These are phyloP conservation scores for Noturus placidus DNA, from an alignment of 2,113 vertebrate species.

Conservation along the genomic window DNA sequence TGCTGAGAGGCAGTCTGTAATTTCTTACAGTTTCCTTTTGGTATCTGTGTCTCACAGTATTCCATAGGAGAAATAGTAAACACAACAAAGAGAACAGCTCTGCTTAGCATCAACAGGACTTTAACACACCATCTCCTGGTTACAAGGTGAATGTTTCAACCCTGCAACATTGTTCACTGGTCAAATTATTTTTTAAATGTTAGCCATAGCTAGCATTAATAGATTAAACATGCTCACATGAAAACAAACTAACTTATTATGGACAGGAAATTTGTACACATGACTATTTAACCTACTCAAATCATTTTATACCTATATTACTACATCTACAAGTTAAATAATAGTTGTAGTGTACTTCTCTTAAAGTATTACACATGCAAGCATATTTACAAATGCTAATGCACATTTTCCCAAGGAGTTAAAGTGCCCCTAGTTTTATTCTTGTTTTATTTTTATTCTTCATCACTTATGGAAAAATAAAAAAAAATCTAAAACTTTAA, in stretches of 20 bases:
- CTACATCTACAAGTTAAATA: background rate
- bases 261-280: background rate
- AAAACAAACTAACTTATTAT: background rate
- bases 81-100: background rate
- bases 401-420: background rate
- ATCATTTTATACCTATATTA: background rate
- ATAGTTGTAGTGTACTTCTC: background rate
- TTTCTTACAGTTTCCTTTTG: background rate
- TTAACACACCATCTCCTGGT: background rate
- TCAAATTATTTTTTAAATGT: background rate
- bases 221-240: background rate
- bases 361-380: background rate
- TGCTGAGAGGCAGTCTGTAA: no score
- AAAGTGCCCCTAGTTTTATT: background rate
- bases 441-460: background rate
- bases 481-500: background rate
- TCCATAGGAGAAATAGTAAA: background rate
- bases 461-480: background rate
- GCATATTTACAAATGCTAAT: background rate
- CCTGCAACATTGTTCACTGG: background rate
- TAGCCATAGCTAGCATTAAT: background rate
- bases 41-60: background rate
- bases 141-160: background rate
- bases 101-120: background rate
- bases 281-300: background rate